phyloP scores from a whole-genome alignment of 2,888 invertebrate species.

The Tupiocoris notatus region DNA sequence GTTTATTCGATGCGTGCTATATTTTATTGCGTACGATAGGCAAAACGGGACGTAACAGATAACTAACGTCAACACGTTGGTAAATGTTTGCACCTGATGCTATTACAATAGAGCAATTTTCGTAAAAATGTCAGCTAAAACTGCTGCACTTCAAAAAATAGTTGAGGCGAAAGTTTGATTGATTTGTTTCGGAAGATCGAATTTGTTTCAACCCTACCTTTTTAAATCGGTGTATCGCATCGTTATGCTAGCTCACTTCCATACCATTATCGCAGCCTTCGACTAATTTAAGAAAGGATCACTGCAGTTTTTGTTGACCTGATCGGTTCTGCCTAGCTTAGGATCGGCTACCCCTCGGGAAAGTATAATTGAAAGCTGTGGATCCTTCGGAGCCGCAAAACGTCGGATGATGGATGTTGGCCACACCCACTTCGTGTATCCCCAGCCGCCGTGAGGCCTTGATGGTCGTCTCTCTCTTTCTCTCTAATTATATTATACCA shows the following conservation, averaged over 20 bases:
- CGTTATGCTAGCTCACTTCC: background rate
- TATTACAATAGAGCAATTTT: too few species aligned
- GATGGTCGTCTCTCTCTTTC: background rate
- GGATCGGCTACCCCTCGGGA: slow-evolving; percentile 13
- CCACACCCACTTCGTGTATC: slow-evolving; percentile 25
- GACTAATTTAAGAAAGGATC: background rate
- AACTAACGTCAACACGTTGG: too few species aligned
- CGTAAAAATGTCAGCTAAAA: too few species aligned
- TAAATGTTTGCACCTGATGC: too few species aligned
- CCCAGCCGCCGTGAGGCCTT: background rate
- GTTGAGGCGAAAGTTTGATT: too few species aligned
- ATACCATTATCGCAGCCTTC: background rate
- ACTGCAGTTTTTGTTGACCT: background rate
- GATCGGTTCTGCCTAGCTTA: background rate
- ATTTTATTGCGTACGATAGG: too few species aligned
- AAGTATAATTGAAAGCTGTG: slow-evolving; percentile 35
- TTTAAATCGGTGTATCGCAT: too few species aligned
- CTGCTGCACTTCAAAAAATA: too few species aligned
- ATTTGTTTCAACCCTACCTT: too few species aligned
- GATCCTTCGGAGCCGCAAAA: slow-evolving; percentile 8
- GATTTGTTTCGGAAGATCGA: too few species aligned
- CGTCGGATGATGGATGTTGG: slow-evolving; percentile 32
- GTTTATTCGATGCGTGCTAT: too few species aligned
- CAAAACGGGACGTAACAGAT: too few species aligned
- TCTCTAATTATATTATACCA: slow-evolving; percentile 32